These are phyloP conservation scores for Catamblyrhynchus diadema DNA, from an alignment of 2,797 vertebrate genomes.

Conservation along the genomic window DNA sequence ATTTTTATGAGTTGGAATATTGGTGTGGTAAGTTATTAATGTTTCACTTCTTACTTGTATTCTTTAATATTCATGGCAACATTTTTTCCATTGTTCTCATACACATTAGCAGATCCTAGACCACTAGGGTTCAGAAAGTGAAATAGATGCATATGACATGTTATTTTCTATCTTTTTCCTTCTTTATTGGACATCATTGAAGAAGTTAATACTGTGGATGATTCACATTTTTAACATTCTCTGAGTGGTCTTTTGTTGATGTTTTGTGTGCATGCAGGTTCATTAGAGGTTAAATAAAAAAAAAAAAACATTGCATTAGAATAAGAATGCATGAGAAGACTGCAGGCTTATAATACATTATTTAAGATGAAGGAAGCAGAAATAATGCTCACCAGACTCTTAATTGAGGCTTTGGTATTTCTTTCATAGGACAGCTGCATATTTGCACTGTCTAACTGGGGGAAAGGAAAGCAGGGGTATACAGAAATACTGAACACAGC, in stretches of 20 bases:
- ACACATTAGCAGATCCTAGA: background rate
- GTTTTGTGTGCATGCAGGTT: background rate
- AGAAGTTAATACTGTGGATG: background rate
- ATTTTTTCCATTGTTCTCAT: background rate
- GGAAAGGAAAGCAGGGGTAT: background rate
- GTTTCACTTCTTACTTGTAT: background rate
- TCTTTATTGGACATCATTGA: background rate
- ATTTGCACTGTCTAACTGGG: background rate
- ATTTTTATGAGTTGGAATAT: background rate
- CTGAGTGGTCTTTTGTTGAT: background rate
- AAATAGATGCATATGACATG: background rate
- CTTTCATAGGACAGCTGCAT: background rate
- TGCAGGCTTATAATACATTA: background rate
- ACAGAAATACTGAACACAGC: background rate
- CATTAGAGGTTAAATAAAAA: background rate
- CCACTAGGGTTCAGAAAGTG: background rate
- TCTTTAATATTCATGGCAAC: background rate
- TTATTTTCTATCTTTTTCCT: background rate
- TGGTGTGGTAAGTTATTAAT: background rate
- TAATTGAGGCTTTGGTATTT: background rate
- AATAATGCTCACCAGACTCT: background rate
- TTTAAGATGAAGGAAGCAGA: background rate
- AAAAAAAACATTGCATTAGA: background rate
- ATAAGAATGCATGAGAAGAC: background rate
- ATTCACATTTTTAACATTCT: background rate